Conservation (phyloP, 2,888 invertebrate genomes). For the Callyntrura guangdongensis region DNA sequence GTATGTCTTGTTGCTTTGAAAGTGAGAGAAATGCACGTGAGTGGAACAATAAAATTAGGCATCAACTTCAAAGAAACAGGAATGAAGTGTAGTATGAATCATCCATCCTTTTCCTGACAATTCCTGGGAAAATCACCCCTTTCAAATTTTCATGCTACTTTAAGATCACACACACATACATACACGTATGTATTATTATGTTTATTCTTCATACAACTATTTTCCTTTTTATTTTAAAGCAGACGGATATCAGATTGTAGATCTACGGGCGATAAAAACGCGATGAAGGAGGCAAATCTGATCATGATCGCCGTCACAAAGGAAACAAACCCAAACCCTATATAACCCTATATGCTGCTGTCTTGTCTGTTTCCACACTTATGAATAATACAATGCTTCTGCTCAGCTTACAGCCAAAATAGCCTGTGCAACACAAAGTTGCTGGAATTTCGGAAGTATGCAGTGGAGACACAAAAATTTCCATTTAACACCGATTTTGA, state of each 20-base stretch:
- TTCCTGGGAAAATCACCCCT: conserved; percentile 71
- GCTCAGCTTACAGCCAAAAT: background rate
- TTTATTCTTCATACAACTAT: background rate
- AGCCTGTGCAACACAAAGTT: background rate
- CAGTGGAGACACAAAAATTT: conserved; percentile 28
- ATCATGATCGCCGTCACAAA: conserved; percentile 30
- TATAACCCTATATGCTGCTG: background rate
- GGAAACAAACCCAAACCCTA: background rate
- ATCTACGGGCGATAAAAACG: conserved; percentile 56
- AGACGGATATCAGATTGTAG: conserved; percentile 23
- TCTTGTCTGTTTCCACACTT: background rate
- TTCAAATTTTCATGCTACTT: conserved; percentile 61
- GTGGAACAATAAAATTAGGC: conserved; percentile 84
- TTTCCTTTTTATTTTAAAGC: conserved; percentile 35
- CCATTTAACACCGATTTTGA: conserved; percentile 67
- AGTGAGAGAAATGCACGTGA: conserved; percentile 80
- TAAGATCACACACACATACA: conserved; percentile 8
- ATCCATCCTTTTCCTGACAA: conserved; percentile 63
- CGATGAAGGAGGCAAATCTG: conserved; percentile 57
- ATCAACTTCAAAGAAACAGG: conserved; percentile 57
- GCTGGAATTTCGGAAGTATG: too few relatives aligned
- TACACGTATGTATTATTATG: conserved; percentile 6
- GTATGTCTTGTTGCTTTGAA: background rate
- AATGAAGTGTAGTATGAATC: conserved; percentile 65
- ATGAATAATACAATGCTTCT: background rate